phyloP scores from a whole-genome alignment of 2,888 invertebrate genomes.

The Lithophane semibrunnea region DNA sequence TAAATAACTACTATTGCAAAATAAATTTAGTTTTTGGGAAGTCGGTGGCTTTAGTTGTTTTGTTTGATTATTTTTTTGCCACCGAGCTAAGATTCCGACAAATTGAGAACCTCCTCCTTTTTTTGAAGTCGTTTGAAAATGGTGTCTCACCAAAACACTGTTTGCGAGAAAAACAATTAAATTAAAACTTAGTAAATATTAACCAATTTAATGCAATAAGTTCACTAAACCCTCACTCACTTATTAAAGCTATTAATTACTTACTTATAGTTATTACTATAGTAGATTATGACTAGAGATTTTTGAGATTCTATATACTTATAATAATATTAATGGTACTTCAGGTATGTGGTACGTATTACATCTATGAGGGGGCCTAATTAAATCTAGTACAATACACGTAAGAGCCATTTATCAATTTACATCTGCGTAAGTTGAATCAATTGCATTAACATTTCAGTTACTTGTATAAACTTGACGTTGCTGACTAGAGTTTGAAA shows the following conservation, averaged over 20 bases:
- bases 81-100: too few species aligned
- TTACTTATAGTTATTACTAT: conserved; percentile 2
- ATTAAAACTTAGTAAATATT: not conserved
- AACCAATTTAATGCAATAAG: not conserved
- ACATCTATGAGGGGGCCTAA: not conserved
- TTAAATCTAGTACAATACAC: conserved; percentile 5
- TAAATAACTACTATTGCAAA: not conserved
- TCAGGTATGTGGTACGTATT: not conserved
- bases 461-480: not conserved
- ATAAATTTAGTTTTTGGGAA: not conserved
- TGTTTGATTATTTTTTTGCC: not conserved
- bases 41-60: not conserved
- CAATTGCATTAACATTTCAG: not conserved
- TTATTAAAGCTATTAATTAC: conserved; percentile 31
- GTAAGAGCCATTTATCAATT: not conserved
- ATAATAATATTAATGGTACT: conserved; percentile 11
- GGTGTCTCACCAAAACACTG: not conserved
- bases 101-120: too few species aligned
- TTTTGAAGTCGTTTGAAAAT: not conserved
- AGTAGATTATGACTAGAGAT: conserved; percentile 23
- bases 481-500: not conserved
- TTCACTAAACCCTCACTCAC: not conserved
- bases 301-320: conserved; percentile 9
- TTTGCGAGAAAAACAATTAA: not conserved
- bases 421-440: not conserved